Evolutionary conservation across 2,113 vertebrate species (phyloP), one percentile per base, ranked within the genome.

Genomic region (Potamarius usumacintae): DNA sequence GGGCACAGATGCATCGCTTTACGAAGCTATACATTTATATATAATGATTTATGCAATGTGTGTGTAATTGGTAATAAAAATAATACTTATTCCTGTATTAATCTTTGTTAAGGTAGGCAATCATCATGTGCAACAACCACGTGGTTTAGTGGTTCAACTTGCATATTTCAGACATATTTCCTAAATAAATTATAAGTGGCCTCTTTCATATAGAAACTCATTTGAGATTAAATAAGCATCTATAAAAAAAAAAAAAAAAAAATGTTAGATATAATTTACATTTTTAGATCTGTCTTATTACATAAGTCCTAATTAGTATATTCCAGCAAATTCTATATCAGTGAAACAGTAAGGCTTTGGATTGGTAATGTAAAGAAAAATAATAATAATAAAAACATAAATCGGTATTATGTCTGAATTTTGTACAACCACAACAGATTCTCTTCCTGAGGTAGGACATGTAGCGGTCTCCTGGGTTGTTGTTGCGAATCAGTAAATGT

Each of bases 321-420:
- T 76, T 77, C 65, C 11, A 74, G 17, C 55, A 85, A 80, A 82
- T 84, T 55, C 60, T 87, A 83, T 20, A 74, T 57, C 48, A 69
- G 15, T 78, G 25, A 89, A 55, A 85, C n/a, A 85, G 82, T 89
- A 89, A 89, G 86, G 89, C 89, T 88, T 85, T 88, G 74, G 87
- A 87, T 82, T 89, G 67, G 82, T 85, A 84, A 87, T 87, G 18
- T 42, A 60, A 86, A 69, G 50, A 22, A 58, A 79, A 69, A 42
- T 4, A 42, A 42, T 42, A 42, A 27, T 50, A 55, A 72, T 17
- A 8, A 60, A 79, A 86, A 65, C 17, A 25, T 79, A 62, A 79
- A 86, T 80, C 65, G 34, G 63, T 55, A 83, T 83, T 55, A 87
- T 42, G 12, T 85, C 76, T 82, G 27, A 89, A 87, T 83, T 82